phyloP scores from a whole-genome alignment of 2,797 vertebrate species.

The Coracias cyanogaster region DNA sequence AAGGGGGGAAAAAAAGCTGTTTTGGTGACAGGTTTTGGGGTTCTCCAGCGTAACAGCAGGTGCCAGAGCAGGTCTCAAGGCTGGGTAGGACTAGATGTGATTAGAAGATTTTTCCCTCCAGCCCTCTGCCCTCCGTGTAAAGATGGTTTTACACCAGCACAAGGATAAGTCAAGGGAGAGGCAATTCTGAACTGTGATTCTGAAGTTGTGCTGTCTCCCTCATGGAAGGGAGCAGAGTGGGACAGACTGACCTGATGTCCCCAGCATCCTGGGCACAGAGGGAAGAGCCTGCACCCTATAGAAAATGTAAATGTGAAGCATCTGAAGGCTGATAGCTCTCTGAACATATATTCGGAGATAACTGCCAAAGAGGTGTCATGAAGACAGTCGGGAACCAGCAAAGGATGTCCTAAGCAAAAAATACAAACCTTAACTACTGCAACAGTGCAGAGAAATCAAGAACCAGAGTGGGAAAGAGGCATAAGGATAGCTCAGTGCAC shows the following conservation, averaged over 20 bases:
- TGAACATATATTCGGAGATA: background rate
- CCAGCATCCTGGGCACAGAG: fast-evolving
- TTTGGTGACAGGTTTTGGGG: background rate
- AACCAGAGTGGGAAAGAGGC: background rate
- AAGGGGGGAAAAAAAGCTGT: background rate
- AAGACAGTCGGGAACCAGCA: background rate
- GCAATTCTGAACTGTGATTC: background rate
- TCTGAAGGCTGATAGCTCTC: background rate
- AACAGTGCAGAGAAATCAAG: background rate
- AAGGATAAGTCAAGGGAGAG: background rate
- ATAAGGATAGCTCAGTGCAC: background rate
- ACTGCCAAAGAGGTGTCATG: background rate
- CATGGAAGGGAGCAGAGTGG: background rate
- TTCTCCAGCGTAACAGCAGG: background rate
- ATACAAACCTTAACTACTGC: background rate
- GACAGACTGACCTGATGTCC: background rate
- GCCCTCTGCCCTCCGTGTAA: background rate
- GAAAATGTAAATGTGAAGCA: background rate
- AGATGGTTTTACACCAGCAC: background rate
- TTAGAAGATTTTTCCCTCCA: background rate
- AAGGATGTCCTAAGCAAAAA: background rate
- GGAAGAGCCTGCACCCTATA: background rate
- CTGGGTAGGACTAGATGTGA: background rate
- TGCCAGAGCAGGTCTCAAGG: background rate
- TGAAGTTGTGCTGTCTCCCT: background rate